Evolutionary conservation across 2,888 invertebrate genomes (phyloP).

Genomic region (Drosophila meridiana): DNA sequence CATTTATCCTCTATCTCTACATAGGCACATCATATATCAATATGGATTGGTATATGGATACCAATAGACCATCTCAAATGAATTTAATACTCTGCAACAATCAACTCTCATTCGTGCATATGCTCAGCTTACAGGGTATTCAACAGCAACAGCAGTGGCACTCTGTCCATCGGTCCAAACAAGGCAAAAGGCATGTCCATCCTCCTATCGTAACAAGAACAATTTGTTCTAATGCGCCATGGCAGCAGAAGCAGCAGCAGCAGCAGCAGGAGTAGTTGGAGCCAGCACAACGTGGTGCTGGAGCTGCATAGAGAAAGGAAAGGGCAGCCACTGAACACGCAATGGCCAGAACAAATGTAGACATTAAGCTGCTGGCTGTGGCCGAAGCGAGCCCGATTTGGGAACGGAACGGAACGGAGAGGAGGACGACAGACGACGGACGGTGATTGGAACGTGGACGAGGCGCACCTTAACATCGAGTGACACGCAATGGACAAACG

Average conservation of each 20-base stretch:
- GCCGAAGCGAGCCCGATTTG: constrained; percentile 20
- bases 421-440: constrained; percentile 3
- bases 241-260: constrained; percentile 58
- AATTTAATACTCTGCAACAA: not conserved
- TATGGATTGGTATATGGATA: too few relatives aligned
- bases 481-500: constrained; percentile 76
- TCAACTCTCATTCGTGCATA: not conserved
- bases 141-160: constrained; percentile 59
- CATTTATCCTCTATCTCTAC: not conserved
- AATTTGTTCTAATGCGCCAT: constrained; percentile 78
- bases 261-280: constrained; percentile 15
- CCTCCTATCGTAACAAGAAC: constrained; percentile 81
- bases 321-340: constrained; percentile 78
- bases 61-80: not conserved
- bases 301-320: constrained; percentile 45
- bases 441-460: constrained; percentile 28
- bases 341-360: constrained; percentile 78
- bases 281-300: constrained; percentile 33
- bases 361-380: constrained; percentile 73
- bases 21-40: not conserved
- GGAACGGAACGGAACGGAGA: not conserved
- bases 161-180: constrained; percentile 75
- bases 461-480: constrained; percentile 57
- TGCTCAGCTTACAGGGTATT: constrained; percentile 30
- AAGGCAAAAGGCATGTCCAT: constrained; percentile 78